Evolutionary conservation across 2,888 invertebrate genomes (phyloP), one percentile per base, ranked within the genome.

Genomic region (Agriotes lineatus): DNA sequence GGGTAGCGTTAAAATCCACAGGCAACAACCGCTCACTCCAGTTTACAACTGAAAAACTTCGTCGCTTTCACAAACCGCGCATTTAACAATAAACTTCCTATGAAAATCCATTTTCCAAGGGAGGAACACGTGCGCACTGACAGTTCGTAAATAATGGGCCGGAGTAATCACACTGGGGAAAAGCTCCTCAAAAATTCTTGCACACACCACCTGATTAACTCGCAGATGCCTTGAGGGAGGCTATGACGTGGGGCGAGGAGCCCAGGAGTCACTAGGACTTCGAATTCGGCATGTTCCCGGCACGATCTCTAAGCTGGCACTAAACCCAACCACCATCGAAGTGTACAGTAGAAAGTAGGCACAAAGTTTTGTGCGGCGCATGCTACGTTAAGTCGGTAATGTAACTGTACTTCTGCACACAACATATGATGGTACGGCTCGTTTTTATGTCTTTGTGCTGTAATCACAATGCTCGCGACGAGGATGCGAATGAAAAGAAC

Each of bases 261-360:
- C n/a, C n/a, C n/a, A n/a, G n/a, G n/a, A n/a, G n/a, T n/a, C n/a
- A n/a, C 59, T 52, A 69, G 67, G 56, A 56, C 52, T 69, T 64
- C 60, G 61, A 73, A 70, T 72, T 68, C 71, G 70, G 72, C 63
- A 74, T 77, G 75, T 70, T 75, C 74, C 76, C 75, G 72, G 74
- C 71, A 74, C 79, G 78, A 77, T 73, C 78, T 80, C 80, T 80
- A 80, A 78, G 79, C 78, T 79, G 75, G 80, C 77, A 81, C 81
- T 81, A 80, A 80, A 80, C 77, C 70, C 74, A 72, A 75, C 75
- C 76, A 74, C 74, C 76, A 76, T 74, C 76, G 71, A 75, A 71
- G 74, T 75, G 74, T 76, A 76, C 72, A 76, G 81, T 82, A 82
- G 82, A 82, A 83, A 83, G 82, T 81, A 79, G 81, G 79, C 79